phyloP scores from a whole-genome alignment of 1,140 invertebrate species.

The Platyura marginata region DNA sequence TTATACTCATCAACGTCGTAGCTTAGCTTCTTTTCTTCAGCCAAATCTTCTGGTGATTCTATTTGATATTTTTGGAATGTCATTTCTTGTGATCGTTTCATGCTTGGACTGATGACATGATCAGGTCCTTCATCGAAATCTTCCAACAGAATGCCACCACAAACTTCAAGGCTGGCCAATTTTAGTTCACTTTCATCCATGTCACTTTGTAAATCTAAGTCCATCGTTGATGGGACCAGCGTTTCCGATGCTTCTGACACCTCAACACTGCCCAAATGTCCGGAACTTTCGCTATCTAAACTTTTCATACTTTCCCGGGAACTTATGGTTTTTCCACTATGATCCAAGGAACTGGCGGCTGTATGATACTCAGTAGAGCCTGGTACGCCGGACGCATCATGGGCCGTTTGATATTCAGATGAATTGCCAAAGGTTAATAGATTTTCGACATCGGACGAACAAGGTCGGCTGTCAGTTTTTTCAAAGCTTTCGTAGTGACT shows the following conservation, averaged over 20 bases:
- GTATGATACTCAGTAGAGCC: constrained; percentile 71
- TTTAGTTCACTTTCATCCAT: neutral
- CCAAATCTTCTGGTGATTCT: constrained; percentile 4
- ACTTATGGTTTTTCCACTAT: constrained; percentile 39
- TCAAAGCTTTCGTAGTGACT: constrained; percentile 81
- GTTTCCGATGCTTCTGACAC: constrained; percentile 81
- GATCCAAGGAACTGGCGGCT: constrained; percentile 38
- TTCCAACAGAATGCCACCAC: constrained; percentile 16
- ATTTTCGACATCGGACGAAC: constrained; percentile 74
- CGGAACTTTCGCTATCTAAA: constrained; percentile 71
- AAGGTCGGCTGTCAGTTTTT: constrained; percentile 59
- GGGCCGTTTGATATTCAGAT: constrained; percentile 79
- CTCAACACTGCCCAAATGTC: constrained; percentile 71
- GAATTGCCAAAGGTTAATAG: constrained; percentile 39
- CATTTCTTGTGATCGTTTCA: constrained; percentile 82
- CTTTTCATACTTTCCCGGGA: constrained; percentile 79
- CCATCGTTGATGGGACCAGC: constrained; percentile 58
- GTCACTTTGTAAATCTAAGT: constrained; percentile 16
- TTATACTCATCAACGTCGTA: neutral
- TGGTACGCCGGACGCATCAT: constrained; percentile 43
- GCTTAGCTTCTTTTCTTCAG: constrained; percentile 1
- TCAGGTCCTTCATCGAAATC: constrained; percentile 26
- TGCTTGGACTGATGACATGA: constrained; percentile 35
- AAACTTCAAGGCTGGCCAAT: neutral
- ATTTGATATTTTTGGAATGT: constrained; percentile 51